A percentile compares a stretch with the other conserved stretches of the same genome.
These are phyloP conservation scores for Cydia pomonella DNA, from an alignment of 1,140 invertebrate genomes.

Conservation along the genomic window DNA sequence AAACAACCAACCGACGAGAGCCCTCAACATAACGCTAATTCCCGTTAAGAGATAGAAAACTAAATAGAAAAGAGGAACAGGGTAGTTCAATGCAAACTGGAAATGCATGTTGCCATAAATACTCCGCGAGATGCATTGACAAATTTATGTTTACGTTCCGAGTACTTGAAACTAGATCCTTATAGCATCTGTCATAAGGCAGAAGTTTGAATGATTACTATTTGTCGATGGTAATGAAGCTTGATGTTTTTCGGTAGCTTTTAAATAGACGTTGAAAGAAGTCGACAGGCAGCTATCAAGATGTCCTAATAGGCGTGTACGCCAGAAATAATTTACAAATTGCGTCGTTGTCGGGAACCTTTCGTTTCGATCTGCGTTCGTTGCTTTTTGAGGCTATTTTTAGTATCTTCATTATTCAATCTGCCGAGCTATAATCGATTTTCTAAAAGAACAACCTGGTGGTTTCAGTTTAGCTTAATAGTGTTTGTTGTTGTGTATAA, in stretches of 20 bases:
- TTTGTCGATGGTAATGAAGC: slow-evolving; percentile 35
- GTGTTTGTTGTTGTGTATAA: neutral
- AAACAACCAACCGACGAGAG: slow-evolving; percentile 38
- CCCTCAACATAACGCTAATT: slow-evolving; percentile 21
- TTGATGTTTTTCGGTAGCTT: slow-evolving; percentile 54
- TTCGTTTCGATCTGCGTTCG: slow-evolving; percentile 38
- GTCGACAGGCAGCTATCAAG: slow-evolving; percentile 76
- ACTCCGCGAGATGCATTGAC: slow-evolving; percentile 51
- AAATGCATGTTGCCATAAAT: slow-evolving; percentile 56
- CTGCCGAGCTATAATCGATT: neutral
- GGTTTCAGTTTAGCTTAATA: too few species aligned
- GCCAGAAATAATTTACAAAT: slow-evolving; percentile 75
- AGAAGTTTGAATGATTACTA: slow-evolving; percentile 33
- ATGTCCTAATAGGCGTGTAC: slow-evolving; percentile 74
- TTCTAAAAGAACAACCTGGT: neutral
- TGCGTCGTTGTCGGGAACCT: slow-evolving; percentile 47
- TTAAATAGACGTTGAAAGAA: slow-evolving; percentile 80
- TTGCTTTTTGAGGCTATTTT: slow-evolving; percentile 30
- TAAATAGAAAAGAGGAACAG: slow-evolving; percentile 36
- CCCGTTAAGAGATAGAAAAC: slow-evolving; percentile 34
- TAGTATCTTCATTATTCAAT: slow-evolving; percentile 27
- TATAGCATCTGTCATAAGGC: slow-evolving; percentile 36
- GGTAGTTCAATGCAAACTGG: slow-evolving; percentile 50
- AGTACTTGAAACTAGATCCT: slow-evolving; percentile 27
- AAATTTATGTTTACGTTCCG: slow-evolving; percentile 40